Evolutionary conservation across 2,113 vertebrate genomes (phyloP).

Genomic region (Rhinolophus sinicus): DNA sequence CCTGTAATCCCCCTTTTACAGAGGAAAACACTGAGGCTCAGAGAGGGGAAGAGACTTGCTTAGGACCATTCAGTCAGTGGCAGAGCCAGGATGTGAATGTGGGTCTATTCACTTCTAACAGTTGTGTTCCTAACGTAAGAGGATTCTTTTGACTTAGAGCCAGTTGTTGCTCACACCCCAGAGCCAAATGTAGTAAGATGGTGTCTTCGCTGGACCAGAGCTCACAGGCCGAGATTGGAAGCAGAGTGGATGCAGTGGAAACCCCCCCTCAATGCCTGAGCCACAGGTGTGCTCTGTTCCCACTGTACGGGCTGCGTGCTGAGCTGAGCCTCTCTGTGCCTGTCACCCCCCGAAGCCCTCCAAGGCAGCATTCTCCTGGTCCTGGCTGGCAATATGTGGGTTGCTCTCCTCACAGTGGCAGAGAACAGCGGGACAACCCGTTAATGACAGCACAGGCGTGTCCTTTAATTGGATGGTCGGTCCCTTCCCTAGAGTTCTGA

Average conservation of each 20-base stretch:
- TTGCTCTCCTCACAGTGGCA: neutral
- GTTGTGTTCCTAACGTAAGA: rapidly evolving
- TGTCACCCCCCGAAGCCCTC: neutral
- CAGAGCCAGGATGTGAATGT: neutral
- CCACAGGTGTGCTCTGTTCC: rapidly evolving
- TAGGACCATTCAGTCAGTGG: neutral
- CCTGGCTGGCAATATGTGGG: rapidly evolving
- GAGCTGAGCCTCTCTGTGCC: neutral
- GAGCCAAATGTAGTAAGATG: neutral
- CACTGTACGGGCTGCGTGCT: rapidly evolving
- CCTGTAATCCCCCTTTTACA: neutral
- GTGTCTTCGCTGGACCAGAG: neutral
- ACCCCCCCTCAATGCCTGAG: neutral
- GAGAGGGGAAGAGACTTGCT: neutral
- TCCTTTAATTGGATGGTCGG: neutral
- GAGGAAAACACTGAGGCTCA: neutral
- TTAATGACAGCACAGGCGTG: neutral
- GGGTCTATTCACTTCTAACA: too few relatives aligned
- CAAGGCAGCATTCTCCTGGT: neutral
- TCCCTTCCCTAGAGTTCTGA: neutral
- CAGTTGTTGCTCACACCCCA: neutral
- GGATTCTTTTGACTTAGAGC: neutral
- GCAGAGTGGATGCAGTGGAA: rapidly evolving
- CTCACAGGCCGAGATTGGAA: neutral
- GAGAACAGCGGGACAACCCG: rapidly evolving